phyloP scores from a whole-genome alignment of 2,888 invertebrate genomes.

The Sericinus montela region DNA sequence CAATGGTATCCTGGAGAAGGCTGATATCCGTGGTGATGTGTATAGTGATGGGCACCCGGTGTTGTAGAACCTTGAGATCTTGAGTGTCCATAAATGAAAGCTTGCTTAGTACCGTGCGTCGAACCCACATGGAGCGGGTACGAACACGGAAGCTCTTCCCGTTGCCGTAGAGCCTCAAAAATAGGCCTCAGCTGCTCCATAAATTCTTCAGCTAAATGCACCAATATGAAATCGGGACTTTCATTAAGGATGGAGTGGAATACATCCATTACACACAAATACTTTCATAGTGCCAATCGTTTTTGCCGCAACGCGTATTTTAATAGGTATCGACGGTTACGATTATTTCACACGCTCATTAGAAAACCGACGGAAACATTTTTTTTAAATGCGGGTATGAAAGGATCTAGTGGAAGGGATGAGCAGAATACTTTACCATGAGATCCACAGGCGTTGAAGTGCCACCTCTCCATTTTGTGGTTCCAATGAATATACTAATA shows the following conservation, averaged over 20 bases:
- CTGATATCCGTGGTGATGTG: conserved; percentile 84
- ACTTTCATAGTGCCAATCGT: conserved; percentile 77
- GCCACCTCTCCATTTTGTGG: conserved; percentile 78
- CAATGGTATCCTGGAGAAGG: conserved; percentile 86
- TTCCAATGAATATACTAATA: conserved; percentile 66
- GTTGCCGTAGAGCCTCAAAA: conserved; percentile 95
- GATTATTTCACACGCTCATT: conserved; percentile 61
- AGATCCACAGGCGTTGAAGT: conserved; percentile 69
- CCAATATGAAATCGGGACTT: conserved; percentile 71
- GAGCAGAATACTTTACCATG: conserved; percentile 73
- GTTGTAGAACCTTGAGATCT: conserved; percentile 82
- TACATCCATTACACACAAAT: conserved; percentile 41
- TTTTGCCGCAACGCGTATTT: conserved; percentile 53
- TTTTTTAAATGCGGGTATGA: conserved; percentile 46
- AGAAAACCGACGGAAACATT: conserved; percentile 51
- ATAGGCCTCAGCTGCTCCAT: conserved; percentile 97
- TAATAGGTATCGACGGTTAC: conserved; percentile 48
- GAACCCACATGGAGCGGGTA: conserved; percentile 93
- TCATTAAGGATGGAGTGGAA: conserved; percentile 56
- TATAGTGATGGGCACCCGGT: conserved; percentile 82
- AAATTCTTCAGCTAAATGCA: conserved; percentile 92
- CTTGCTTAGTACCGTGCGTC: conserved; percentile 81
- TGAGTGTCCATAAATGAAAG: conserved; percentile 81
- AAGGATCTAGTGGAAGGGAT: conserved; percentile 65
- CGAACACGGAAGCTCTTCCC: conserved; percentile 94